These are phyloP conservation scores for Stomatorhinus walkeri DNA, from an alignment of 2,797 vertebrate genomes.

Conservation along the genomic window DNA sequence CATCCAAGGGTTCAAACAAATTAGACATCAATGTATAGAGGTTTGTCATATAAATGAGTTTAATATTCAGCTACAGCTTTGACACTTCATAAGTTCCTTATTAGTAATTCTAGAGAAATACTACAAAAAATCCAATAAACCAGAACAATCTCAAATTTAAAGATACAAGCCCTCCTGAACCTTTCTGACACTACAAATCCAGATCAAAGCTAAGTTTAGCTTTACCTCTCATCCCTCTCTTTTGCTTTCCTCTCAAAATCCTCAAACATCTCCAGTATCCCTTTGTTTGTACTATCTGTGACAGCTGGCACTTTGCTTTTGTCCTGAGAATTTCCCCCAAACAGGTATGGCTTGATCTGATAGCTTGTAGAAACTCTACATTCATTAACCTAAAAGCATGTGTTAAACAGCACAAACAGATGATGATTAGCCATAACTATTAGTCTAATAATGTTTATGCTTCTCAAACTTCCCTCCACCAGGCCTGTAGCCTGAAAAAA, in stretches of 20 bases:
- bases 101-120: not conserved
- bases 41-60: not conserved
- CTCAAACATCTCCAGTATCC: conserved; percentile 76
- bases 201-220: not conserved
- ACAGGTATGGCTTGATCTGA: conserved; percentile 77
- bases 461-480: not conserved
- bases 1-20: not conserved
- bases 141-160: not conserved
- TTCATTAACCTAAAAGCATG: conserved; percentile 64
- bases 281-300: conserved; percentile 52
- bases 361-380: conserved; percentile 74
- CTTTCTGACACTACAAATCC: not conserved
- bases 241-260: conserved; percentile 73
- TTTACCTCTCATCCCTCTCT: conserved; percentile 76
- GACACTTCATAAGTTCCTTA: not conserved
- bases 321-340: conserved; percentile 67
- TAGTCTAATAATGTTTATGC: not conserved
- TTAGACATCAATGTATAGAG: not conserved
- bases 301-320: conserved; percentile 47
- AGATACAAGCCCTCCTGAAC: not conserved
- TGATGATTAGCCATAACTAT: not conserved
- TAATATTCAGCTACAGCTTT: not conserved
- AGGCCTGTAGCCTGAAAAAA: not conserved
- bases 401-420: conserved; percentile 5
- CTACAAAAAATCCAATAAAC: not conserved